A percentile compares a stretch with the other conserved stretches of the same genome.
Evolutionary conservation across 1,140 invertebrate species (phyloP).

Genomic region (Pteromalus puparum): DNA sequence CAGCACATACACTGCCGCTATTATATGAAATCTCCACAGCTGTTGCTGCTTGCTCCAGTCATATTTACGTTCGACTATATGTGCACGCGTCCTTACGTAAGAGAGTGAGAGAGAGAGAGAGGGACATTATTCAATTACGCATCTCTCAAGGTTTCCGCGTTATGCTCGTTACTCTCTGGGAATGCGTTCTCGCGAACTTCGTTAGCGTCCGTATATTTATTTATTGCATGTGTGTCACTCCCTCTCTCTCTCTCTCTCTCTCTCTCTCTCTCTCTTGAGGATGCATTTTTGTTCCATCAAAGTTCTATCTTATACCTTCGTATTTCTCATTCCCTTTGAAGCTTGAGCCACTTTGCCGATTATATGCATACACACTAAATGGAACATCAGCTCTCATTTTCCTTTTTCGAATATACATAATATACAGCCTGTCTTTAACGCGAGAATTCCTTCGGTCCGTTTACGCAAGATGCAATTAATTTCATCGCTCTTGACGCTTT

Average conservation of each 20-base stretch:
- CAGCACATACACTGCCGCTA: background rate
- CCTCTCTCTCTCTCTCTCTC: background rate
- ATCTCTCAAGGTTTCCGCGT: constrained; percentile 45
- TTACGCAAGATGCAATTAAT: background rate
- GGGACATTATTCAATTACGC: constrained; percentile 47
- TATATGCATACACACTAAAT: background rate
- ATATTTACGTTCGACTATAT: background rate
- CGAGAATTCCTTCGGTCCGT: background rate
- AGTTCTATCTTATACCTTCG: no score
- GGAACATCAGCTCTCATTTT: background rate
- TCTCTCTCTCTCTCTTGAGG: background rate
- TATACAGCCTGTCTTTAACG: no score
- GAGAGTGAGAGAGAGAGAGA: background rate
- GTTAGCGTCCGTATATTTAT: constrained; percentile 29
- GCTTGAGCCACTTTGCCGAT: background rate
- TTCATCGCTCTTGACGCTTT: background rate
- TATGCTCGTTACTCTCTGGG: constrained; percentile 18
- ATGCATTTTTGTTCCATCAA: no score
- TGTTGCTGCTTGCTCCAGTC: background rate
- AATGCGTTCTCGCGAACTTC: constrained; percentile 18
- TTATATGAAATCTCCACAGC: background rate
- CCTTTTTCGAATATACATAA: no score
- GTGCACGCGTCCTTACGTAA: constrained; percentile 28
- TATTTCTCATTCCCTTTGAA: no score
- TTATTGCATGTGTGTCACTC: background rate